A percentile compares a stretch with the other conserved stretches of the same genome.
phyloP scores from a whole-genome alignment of 2,888 invertebrate species.

The Melitaea athalia region DNA sequence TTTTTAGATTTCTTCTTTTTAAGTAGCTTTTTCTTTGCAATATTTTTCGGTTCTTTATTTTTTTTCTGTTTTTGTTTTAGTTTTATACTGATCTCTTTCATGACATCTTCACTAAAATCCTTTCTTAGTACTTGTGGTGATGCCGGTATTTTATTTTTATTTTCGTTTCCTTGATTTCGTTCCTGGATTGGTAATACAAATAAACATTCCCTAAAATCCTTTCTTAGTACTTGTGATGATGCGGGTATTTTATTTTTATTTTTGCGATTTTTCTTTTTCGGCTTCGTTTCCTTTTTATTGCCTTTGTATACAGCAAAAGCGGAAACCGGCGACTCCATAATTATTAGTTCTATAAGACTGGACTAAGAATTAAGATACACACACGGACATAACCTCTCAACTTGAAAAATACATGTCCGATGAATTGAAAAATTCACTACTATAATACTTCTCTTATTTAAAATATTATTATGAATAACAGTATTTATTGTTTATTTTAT shows the following conservation, averaged over 20 bases:
- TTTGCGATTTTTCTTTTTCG: constrained; percentile 47
- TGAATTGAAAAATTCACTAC: not conserved
- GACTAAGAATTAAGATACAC: not conserved
- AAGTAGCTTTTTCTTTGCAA: constrained; percentile 57
- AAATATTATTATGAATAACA: not conserved
- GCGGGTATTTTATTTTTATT: constrained; percentile 42
- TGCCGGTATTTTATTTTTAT: constrained; percentile 43
- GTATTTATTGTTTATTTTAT: not conserved
- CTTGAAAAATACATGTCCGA: not conserved
- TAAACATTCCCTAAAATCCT: constrained; percentile 47
- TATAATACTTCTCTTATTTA: not conserved
- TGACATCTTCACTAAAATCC: constrained; percentile 46
- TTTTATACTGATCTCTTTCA: constrained; percentile 56
- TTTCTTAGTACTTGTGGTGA: constrained; percentile 41
- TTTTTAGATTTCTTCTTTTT: constrained; percentile 57
- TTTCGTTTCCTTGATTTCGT: no score
- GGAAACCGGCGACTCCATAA: constrained; percentile 67
- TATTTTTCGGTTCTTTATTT: constrained; percentile 54
- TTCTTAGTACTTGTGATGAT: constrained; percentile 39
- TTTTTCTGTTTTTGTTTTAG: constrained; percentile 59
- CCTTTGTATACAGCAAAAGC: constrained; percentile 70
- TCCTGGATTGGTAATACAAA: no score
- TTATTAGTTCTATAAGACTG: constrained; percentile 16
- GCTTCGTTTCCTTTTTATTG: constrained; percentile 48
- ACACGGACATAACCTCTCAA: constrained; percentile 10